These are phyloP conservation scores for Hedychridium roseum DNA, from an alignment of 2,888 invertebrate species.

Conservation along the genomic window DNA sequence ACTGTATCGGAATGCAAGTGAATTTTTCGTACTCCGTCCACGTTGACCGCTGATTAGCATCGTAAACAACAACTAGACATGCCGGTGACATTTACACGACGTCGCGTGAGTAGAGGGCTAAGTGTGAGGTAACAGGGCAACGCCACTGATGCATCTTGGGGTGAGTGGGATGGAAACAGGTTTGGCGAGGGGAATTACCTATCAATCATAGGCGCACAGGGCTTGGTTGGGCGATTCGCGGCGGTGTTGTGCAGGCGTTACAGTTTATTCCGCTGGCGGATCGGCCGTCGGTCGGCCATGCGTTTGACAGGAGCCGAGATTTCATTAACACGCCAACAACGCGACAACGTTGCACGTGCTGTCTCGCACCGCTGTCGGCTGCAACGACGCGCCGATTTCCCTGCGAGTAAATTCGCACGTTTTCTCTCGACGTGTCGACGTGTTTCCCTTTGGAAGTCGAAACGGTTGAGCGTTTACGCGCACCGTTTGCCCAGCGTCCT, in stretches of 20 bases:
- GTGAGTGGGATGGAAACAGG: slow-evolving; percentile 11
- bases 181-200: slow-evolving; percentile 34
- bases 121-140: no score
- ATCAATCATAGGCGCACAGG: slow-evolving; percentile 32
- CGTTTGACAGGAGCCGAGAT: slow-evolving; percentile 34
- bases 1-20: no score
- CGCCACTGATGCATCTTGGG: slow-evolving; percentile 10
- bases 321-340: slow-evolving; percentile 31
- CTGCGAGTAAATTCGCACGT: slow-evolving; percentile 10
- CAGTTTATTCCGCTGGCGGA: slow-evolving; percentile 31
- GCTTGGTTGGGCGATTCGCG: slow-evolving; percentile 19
- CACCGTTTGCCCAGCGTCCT: no score
- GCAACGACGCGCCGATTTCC: slow-evolving; percentile 10
- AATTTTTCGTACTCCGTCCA: no score
- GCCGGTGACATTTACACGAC: slow-evolving; percentile 46
- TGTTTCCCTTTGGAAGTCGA: no score
- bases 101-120: no score
- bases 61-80: slow-evolving; percentile 51
- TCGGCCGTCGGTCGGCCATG: slow-evolving; percentile 19
- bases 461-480: no score
- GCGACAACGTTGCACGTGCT: slow-evolving; percentile 10
- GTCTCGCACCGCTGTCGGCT: slow-evolving; percentile 6
- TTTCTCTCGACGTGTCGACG: no score
- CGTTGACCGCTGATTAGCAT: slow-evolving; percentile 44
- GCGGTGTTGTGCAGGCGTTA: no score